Evolutionary conservation across 2,113 vertebrate genomes (phyloP), one percentile per base, ranked within the genome.

Genomic region (Eclectus roratus): DNA sequence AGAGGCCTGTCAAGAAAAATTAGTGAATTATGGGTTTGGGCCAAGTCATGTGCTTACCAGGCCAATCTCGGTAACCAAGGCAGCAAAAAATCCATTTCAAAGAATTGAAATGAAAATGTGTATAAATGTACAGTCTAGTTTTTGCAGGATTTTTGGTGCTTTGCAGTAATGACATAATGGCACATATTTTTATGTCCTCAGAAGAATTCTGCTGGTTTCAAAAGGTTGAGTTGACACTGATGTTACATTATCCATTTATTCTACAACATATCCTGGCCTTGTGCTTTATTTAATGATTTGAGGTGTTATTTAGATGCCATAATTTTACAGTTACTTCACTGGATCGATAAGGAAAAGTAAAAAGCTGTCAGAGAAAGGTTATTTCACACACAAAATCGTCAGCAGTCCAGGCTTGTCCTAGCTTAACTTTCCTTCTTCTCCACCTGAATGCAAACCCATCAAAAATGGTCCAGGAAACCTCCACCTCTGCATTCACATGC

Each of bases 1-100:
- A 95, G 83, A 95, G 89, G 37, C 37, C 73, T 97, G 89, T 96
- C 83, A 96, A 91, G 78, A 91, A 97, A 71, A 97, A 93, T 41
- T 33, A 96, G 74, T 95, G 89, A 96, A 89, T 96, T 96, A 88
- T 52, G 33, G 90, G 63, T 14, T 83, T 89, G 85, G 95, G 76
- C 80, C 49, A 95, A 97, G 87, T 93, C 79, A 74, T 73, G n/a
- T 96, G 92, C 76, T 88, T 91, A 88, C 71, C 46, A 91, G 85
- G 68, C 89, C 87, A 93, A 81, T 89, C 96, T 89, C 17, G n/a
- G 85, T 88, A 97, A 97, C 52, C 53, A 96, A 94, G 89, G 88
- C 52, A 88, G 95, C 53, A 95, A 96, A 96, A 80, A 90, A 21
- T 85, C 37, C 3, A 24, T 95, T 96, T 73, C 60, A 35, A 46